Percentiles rank a stretch among this genome's conserved stretches.
These are phyloP conservation scores for Amiota communis DNA, from an alignment of 2,888 invertebrate species.

Conservation along the genomic window DNA sequence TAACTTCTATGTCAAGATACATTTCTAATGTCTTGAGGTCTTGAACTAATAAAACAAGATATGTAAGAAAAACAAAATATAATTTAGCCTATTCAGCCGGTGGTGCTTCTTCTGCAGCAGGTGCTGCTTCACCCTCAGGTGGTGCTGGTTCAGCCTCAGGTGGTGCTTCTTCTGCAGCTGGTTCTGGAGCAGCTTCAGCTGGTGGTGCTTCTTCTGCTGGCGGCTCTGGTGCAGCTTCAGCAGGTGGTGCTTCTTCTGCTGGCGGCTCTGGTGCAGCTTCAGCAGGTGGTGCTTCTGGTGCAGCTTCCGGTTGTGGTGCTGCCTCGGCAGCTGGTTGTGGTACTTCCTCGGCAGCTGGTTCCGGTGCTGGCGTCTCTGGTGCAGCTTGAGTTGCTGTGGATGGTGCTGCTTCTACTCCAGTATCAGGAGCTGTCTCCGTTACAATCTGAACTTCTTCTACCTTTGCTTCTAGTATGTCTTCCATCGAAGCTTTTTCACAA, in stretches of 20 bases:
- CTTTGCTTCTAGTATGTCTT: background rate
- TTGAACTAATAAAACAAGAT: background rate
- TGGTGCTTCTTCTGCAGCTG: conserved; percentile 14
- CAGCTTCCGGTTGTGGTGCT: background rate
- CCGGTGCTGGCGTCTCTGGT: conserved; percentile 2
- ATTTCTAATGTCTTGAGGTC: no score
- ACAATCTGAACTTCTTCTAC: background rate
- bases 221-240: conserved; percentile 26
- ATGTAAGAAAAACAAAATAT: background rate
- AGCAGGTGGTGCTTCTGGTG: conserved; percentile 11
- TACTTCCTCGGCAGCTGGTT: background rate
- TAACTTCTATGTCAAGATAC: no score
- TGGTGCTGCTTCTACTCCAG: background rate
- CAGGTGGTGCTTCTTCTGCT: background rate
- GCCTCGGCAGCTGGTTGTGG: background rate
- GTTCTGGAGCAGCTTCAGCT: conserved; percentile 3
- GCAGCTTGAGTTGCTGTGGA: background rate
- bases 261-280: background rate
- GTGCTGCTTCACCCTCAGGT: conserved; percentile 15
- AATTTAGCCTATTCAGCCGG: conserved; percentile 36
- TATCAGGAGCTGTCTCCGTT: background rate
- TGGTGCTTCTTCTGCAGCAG: conserved; percentile 33
- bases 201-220: background rate
- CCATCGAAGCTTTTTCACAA: conserved; percentile 25
- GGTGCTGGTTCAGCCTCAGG: conserved; percentile 21